Conservation (phyloP, 2,888 invertebrate species). For the Drosophila greeni region DNA sequence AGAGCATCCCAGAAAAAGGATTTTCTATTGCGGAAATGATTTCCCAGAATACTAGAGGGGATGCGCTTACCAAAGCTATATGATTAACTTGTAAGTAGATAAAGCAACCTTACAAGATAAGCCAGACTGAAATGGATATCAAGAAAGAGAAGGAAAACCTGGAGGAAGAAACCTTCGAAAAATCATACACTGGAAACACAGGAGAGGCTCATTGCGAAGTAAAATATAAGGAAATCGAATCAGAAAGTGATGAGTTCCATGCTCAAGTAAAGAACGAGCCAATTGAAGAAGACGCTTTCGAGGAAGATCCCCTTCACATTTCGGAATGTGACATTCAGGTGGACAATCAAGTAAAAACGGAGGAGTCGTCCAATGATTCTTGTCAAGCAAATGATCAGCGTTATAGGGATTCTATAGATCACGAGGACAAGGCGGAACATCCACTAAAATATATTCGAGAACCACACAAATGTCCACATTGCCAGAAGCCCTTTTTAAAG, state of each 20-base stretch:
- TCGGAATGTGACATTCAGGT: not conserved
- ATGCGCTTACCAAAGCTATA: not conserved
- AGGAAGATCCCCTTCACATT: slow-evolving; percentile 1
- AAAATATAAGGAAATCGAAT: not conserved
- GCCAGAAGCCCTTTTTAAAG: not conserved
- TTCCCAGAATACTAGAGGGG: not conserved
- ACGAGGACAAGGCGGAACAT: not conserved
- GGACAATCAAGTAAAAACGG: not conserved
- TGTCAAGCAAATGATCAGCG: not conserved
- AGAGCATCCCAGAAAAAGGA: not conserved
- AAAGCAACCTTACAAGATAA: not conserved
- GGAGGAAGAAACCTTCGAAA: not conserved
- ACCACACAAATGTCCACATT: not conserved
- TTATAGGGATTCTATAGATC: not conserved
- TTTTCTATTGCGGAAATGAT: not conserved
- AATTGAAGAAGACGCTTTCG: not conserved
- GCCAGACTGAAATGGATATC: not conserved
- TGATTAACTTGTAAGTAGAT: not conserved
- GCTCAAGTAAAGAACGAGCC: not conserved
- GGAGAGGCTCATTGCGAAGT: not conserved
- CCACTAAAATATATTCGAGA: not conserved
- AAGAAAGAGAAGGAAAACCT: not conserved
- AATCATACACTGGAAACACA: not conserved
- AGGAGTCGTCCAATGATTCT: not conserved
- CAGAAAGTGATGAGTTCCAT: not conserved